Evolutionary conservation across 1,140 invertebrate species (phyloP), one percentile per base, ranked within the genome.

Genomic region (Pygmarrhopalites habei): DNA sequence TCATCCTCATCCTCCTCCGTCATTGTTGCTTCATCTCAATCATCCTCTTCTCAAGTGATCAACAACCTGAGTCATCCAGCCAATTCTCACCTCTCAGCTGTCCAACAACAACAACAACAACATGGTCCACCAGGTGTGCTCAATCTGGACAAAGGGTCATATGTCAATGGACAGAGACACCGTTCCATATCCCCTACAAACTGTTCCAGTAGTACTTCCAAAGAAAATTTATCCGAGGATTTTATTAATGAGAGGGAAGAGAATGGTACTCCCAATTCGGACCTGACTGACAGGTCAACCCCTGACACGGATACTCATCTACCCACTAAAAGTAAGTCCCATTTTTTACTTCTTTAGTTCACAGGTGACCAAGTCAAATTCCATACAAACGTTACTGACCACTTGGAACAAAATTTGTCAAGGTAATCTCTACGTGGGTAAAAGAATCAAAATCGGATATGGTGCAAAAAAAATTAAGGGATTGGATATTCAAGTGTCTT

Each of bases 201-300:
- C 28, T 60, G 29, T 25, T 58, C 53, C 21, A 64, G 29, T 25
- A 57, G 44, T 28, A 23, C 58, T 0, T 39, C 55, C 49, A 62
- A 60, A 55, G 62, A 68, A 21, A 60, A 62, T 23, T 41, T 56
- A 17, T 56, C 58, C 14, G 68, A 81, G 56, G 53, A 56, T 3
- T 56, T 7, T 21, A n/a, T 5, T 35, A 17, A n/a, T n/a, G 79
- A 79, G 26, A 74, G 77, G 4, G 80, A 81, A 10, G 73, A 77
- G 12, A 80, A 80, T 46, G 77, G 76, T 1, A 81, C 79, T 0
- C 80, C 81, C 0, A 76, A 78, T 4, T 81, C 81, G 10, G 80
- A 81, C 47, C 78, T 78, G 58, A 81, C 79, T 19, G 81, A 82
- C 55, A 72, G 80, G 17, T 81, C 79, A 14, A 81, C 78, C 12